Evolutionary conservation across 2,888 invertebrate genomes (phyloP).

Genomic region (Mylabris sibirica): DNA sequence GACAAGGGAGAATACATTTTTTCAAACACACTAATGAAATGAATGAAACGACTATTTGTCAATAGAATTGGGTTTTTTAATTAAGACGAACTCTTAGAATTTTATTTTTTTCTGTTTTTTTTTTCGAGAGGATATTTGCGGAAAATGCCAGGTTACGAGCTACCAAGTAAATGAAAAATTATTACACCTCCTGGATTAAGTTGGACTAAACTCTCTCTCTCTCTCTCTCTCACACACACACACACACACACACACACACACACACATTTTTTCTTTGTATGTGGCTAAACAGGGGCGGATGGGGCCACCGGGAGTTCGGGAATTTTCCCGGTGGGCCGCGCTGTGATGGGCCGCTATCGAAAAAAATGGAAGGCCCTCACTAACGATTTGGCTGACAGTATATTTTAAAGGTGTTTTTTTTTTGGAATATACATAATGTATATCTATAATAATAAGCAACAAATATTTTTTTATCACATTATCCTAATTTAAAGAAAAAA

Average conservation of each 20-base stretch:
- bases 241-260: too few species aligned
- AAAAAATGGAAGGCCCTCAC: too few species aligned
- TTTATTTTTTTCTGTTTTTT: not conserved
- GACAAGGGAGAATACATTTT: not conserved
- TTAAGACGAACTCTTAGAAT: not conserved
- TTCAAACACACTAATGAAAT: not conserved
- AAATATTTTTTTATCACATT: too few species aligned
- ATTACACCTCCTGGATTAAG: conserved; percentile 16
- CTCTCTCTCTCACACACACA: not conserved
- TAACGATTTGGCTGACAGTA: too few species aligned
- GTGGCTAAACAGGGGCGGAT: conserved; percentile 16
- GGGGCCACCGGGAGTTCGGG: too few species aligned
- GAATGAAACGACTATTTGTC: not conserved
- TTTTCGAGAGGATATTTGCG: not conserved
- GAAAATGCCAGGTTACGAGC: conserved; percentile 6
- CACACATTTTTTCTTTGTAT: not conserved
- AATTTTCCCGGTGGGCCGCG: too few species aligned
- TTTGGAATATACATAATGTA: too few species aligned
- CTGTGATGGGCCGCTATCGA: too few species aligned
- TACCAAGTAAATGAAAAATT: conserved; percentile 17
- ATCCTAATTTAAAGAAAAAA: too few species aligned
- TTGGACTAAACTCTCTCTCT: not conserved
- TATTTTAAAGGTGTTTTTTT: too few species aligned
- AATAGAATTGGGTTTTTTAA: not conserved
- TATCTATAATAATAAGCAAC: too few species aligned